Evolutionary conservation across 2,797 vertebrate genomes (phyloP).

Genomic region (Microctenopoma steveboyesi): DNA sequence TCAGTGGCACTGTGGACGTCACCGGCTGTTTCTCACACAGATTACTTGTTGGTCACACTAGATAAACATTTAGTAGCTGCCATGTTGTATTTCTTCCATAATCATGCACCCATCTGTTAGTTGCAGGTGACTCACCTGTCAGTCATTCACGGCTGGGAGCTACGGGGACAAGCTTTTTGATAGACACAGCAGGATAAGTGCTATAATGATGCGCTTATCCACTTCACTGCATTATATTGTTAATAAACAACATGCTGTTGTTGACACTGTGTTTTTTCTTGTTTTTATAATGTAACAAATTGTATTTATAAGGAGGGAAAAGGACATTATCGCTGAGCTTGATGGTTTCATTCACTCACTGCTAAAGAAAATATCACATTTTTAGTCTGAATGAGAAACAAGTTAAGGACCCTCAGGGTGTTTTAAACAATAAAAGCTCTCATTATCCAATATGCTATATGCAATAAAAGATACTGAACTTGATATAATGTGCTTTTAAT

Average conservation of each 20-base stretch:
- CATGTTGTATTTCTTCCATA: constrained; percentile 30
- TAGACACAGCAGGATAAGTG: background rate
- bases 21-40: constrained; percentile 1
- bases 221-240: background rate
- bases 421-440: constrained; percentile 10
- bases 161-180: constrained; percentile 25
- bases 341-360: constrained; percentile 44
- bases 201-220: background rate
- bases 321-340: constrained; percentile 31
- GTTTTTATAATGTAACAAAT: constrained; percentile 29
- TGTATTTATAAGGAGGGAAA: constrained; percentile 13
- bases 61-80: constrained; percentile 4
- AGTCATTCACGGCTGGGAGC: constrained; percentile 32
- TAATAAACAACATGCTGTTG: constrained; percentile 7
- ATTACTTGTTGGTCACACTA: constrained; percentile 1
- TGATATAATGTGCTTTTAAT: constrained; percentile 1
- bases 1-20: background rate
- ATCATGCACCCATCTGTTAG: constrained; percentile 11
- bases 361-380: constrained; percentile 26
- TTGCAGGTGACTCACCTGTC: constrained; percentile 51
- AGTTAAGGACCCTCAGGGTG: constrained; percentile 2
- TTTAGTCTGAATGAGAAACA: background rate
- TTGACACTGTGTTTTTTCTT: constrained; percentile 8
- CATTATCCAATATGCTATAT: background rate
- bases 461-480: background rate